Base-by-base conservation (phyloP, 2,113 vertebrate species). In the Diglossa brunneiventris region DNA sequence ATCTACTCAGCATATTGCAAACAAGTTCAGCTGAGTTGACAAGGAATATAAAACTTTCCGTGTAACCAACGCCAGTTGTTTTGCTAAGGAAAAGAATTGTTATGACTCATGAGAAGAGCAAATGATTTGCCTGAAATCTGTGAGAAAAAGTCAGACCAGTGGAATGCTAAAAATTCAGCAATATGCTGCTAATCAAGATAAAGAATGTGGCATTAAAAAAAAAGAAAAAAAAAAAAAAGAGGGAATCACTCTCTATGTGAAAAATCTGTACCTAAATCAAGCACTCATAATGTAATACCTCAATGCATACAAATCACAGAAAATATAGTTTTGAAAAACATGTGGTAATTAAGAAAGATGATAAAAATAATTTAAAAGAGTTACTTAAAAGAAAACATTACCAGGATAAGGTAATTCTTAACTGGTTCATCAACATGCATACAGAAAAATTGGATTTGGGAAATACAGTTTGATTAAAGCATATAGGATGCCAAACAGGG, bases 181-280 rank as follows among this genome's bases (percentile, higher is more conserved):
- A 13, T 37, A 59, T 84, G 27, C 30, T 87, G 26, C 28, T 67
- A 66, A 46, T 22, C 11, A 50, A 84, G 21, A 23, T 9, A 64
- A 73, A 77, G 18, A 72, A 47, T 14, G 4, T 35, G 11, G 9
- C 11, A 13, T 62, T 18, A 18, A 13, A 33, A 13, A 24, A 22
- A 24, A 24, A 11, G 21, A 31, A 7, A 53, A 30, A 23, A 21
- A 21, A 10, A 22, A 47, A 47, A 47, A 56, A 21, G 3, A 27
- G 13, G 2, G 2, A 58, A 10, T 67, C 13, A 23, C 5, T 35
- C 7, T 55, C 6, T 68, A 30, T 0, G 0, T 66, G 31, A 76
- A 20, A 82, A 55, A 47, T 52, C 8, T 67, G 41, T 66, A 74
- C 56, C 27, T 66, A 47, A 50, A 69, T 69, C 35, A 68, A 62